Conservation (phyloP, 2,888 invertebrate genomes). For the Apoda limacodes region DNA sequence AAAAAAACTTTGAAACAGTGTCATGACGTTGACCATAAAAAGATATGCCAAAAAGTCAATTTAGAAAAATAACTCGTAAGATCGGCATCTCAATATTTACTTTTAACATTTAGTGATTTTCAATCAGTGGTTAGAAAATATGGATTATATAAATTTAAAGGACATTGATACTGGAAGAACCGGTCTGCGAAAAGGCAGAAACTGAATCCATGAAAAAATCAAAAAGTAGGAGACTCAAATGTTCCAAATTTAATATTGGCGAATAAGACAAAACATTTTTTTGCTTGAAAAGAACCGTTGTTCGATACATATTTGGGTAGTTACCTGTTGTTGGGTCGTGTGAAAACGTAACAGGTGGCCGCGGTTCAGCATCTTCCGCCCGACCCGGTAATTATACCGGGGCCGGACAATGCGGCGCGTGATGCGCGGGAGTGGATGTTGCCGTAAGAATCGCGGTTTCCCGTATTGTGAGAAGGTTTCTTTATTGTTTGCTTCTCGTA, state of each 20-base stretch:
- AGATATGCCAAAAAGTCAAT: too few relatives aligned
- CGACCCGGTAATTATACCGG: slow-evolving; percentile 51
- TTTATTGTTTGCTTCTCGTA: slow-evolving; percentile 2
- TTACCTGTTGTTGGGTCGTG: slow-evolving; percentile 59
- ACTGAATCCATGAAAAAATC: too few relatives aligned
- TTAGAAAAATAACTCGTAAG: too few relatives aligned
- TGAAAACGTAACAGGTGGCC: slow-evolving; percentile 65
- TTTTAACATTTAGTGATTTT: too few relatives aligned
- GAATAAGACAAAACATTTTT: neutral
- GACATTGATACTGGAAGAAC: too few relatives aligned
- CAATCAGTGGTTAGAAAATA: too few relatives aligned
- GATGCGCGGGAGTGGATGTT: slow-evolving; percentile 44
- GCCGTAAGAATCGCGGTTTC: slow-evolving; percentile 27
- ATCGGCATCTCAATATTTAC: too few relatives aligned
- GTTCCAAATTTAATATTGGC: neutral
- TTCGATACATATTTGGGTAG: slow-evolving; percentile 38
- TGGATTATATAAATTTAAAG: too few relatives aligned
- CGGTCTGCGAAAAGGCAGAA: too few relatives aligned
- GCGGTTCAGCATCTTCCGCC: slow-evolving; percentile 38
- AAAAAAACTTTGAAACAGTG: too few relatives aligned
- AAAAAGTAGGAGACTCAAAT: too few relatives aligned
- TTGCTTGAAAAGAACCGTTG: slow-evolving; percentile 28
- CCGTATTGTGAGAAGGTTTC: slow-evolving; percentile 16
- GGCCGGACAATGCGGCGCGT: slow-evolving; percentile 46
- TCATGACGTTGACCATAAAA: too few relatives aligned